Evolutionary conservation across 1,140 invertebrate genomes (phyloP), one percentile per base, ranked within the genome.

Genomic region (Brachionus manjavacas): DNA sequence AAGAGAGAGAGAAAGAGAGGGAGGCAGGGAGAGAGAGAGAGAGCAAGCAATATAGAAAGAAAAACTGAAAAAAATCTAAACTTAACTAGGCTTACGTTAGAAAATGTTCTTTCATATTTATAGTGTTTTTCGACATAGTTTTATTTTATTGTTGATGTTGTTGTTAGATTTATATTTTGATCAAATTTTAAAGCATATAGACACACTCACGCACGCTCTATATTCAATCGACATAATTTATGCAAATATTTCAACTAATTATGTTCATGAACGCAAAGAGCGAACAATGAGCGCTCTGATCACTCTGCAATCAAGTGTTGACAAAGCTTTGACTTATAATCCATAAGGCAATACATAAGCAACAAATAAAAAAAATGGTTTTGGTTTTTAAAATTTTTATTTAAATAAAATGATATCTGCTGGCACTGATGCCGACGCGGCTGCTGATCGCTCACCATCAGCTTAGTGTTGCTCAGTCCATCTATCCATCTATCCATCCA

Each of bases 101-200:
- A 81, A 81, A 81, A 81, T 81, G 79, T 81, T 81, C 52, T 60
- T 81, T 81, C 79, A 64, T 81, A 81, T 81, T 81, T 81, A 81
- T 81, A 81, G 79, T 81, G 79, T 81, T 81, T 81, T 81, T 81
- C 64, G 72, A 76, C 72, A 76, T 76, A 76, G 72, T 76, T 76
- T 76, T 76, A 49, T 76, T 49, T 76, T 76, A 46, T 74, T 68
- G 66, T 68, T 68, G 66, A 68, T 72, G 68, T 72, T 72, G 68
- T 72, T 72, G 68, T 72, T 72, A 39, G 68, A 72, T 72, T 39
- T 72, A 72, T 39, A 39, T 72, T 72, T 72, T 41, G 16, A 20
- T 72, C 16, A 39, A 41, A 72, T 39, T 41, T 72, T 41, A 35
- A 72, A 72, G 68, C 35, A 72, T 39, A 72, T 41, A 72, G 31